phyloP scores from a whole-genome alignment of 2,113 vertebrate genomes.

The Callaeas wilsoni region DNA sequence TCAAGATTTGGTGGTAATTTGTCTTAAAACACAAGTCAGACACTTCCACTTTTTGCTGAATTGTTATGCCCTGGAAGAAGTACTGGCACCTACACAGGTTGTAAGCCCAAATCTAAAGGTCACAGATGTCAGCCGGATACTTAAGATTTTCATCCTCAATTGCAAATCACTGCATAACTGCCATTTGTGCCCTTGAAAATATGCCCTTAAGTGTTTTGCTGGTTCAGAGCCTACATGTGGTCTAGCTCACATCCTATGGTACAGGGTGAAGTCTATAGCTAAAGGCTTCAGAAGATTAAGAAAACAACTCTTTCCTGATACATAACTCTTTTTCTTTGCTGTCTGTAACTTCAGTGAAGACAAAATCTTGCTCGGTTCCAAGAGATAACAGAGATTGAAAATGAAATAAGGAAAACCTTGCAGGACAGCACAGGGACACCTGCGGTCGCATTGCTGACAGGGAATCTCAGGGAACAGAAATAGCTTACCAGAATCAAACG shows the following conservation, averaged over 20 bases:
- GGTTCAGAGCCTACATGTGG: neutral
- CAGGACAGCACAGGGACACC: neutral
- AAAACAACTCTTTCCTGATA: neutral
- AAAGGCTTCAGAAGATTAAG: neutral
- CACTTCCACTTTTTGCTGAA: neutral
- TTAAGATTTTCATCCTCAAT: neutral
- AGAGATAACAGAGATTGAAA: neutral
- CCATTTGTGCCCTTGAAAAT: neutral
- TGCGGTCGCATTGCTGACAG: neutral
- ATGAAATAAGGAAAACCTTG: neutral
- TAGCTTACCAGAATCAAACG: neutral
- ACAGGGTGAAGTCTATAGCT: neutral
- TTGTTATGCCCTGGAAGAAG: neutral
- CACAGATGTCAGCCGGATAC: neutral
- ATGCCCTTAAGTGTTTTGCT: neutral
- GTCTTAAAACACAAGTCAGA: neutral
- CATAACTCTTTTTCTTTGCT: neutral
- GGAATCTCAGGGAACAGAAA: neutral
- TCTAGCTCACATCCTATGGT: neutral
- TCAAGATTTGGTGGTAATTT: neutral
- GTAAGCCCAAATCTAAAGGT: neutral
- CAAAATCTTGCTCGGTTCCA: neutral
- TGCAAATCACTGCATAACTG: neutral
- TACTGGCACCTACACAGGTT: neutral
- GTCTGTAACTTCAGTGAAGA: neutral